Percentiles rank a stretch among this genome's conserved stretches.
phyloP scores from a whole-genome alignment of 2,113 vertebrate species.

The Lipophrys pholis region DNA sequence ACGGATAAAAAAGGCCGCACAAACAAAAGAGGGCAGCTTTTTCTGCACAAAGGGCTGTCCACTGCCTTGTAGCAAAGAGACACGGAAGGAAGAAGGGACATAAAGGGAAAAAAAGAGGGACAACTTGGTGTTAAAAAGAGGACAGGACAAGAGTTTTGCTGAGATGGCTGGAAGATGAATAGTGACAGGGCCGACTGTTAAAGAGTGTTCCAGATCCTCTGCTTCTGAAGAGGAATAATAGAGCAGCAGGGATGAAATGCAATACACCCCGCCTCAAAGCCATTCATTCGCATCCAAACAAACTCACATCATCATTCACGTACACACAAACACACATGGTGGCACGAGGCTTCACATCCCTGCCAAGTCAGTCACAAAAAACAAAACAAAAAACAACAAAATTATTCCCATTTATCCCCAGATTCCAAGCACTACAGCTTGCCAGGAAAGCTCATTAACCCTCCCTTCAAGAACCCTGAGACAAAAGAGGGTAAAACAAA shows the following conservation, averaged over 20 bases:
- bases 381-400: constrained; percentile 61
- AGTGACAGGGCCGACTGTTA: constrained; percentile 60
- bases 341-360: constrained; percentile 68
- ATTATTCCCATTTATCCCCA: constrained; percentile 76
- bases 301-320: constrained; percentile 39
- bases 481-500: constrained; percentile 78
- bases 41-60: constrained; percentile 79
- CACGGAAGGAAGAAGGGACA: constrained; percentile 71
- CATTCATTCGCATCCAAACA: constrained; percentile 66
- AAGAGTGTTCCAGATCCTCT: constrained; percentile 59
- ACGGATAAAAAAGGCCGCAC: constrained; percentile 80
- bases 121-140: constrained; percentile 63
- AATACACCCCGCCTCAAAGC: constrained; percentile 46
- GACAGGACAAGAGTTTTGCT: constrained; percentile 69
- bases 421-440: constrained; percentile 73
- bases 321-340: constrained; percentile 52
- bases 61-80: constrained; percentile 75
- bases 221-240: constrained; percentile 63
- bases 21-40: constrained; percentile 80
- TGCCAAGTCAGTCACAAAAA: constrained; percentile 71
- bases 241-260: constrained; percentile 68
- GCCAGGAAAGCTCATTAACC: constrained; percentile 85
- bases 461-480: constrained; percentile 74
- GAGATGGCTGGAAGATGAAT: constrained; percentile 65
- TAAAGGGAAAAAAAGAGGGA: constrained; percentile 50